phyloP scores from a whole-genome alignment of 2,113 vertebrate species.

The Coptodon rendalli region DNA sequence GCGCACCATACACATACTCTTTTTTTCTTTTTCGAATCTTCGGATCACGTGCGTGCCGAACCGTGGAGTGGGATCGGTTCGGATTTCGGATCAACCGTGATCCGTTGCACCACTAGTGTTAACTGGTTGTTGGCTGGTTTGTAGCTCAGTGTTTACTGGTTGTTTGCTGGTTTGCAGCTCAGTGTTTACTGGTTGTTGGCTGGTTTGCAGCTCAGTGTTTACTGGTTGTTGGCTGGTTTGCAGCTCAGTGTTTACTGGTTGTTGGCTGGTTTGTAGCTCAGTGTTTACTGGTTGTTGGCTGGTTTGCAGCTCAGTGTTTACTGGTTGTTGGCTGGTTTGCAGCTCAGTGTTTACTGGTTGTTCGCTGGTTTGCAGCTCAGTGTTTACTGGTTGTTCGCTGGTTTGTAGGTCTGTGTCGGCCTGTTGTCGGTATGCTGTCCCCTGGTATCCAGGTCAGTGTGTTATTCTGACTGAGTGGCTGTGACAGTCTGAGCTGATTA shows the following conservation, averaged over 20 bases:
- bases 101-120: no score
- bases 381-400: accelerated
- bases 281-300: accelerated
- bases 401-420: background rate
- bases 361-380: accelerated
- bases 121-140: no score
- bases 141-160: no score
- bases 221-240: accelerated
- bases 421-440: background rate
- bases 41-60: no score
- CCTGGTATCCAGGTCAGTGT: background rate
- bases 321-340: accelerated
- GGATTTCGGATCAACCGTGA: no score
- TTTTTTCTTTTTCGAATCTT: no score
- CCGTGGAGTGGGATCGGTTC: no score
- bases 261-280: accelerated
- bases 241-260: accelerated
- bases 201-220: accelerated
- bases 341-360: accelerated
- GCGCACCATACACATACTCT: no score
- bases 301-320: accelerated
- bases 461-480: background rate
- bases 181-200: no score
- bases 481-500: background rate
- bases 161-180: no score